phyloP scores from a whole-genome alignment of 2,888 invertebrate genomes.

The Linyphia triangularis region DNA sequence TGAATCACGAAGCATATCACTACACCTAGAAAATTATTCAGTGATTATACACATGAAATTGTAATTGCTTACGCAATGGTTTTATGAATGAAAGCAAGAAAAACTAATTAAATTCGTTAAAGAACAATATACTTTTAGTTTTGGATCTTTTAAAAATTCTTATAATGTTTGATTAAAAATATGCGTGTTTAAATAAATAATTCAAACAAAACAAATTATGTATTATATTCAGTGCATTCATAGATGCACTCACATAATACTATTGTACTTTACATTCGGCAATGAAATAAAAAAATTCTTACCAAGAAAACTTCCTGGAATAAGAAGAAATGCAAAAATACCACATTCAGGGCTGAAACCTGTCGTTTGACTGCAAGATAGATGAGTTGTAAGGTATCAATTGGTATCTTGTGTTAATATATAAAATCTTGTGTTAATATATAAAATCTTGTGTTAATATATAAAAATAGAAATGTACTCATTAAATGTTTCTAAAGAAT shows the following conservation, averaged over 20 bases:
- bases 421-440: no score
- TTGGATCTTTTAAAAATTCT: neutral
- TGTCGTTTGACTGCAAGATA: conserved; percentile 55
- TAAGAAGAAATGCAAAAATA: conserved; percentile 41
- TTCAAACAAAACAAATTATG: no score
- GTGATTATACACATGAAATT: neutral
- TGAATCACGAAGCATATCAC: conserved; percentile 23
- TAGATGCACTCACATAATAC: no score
- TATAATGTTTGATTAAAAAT: neutral
- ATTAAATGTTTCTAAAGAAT: no score
- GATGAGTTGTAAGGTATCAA: no score
- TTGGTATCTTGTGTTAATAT: no score
- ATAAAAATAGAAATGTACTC: no score
- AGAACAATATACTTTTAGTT: neutral
- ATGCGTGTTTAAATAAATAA: no score
- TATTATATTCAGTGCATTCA: no score
- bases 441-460: no score
- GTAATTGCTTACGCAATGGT: neutral
- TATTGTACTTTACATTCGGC: no score
- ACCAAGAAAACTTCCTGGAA: conserved; percentile 55
- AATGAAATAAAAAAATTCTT: neutral
- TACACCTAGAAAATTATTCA: conserved; percentile 28
- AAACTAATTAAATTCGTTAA: neutral
- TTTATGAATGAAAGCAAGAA: no score
- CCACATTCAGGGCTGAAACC: conserved; percentile 51